Conservation (phyloP, 2,888 invertebrate species). For the Papilio demoleus region DNA sequence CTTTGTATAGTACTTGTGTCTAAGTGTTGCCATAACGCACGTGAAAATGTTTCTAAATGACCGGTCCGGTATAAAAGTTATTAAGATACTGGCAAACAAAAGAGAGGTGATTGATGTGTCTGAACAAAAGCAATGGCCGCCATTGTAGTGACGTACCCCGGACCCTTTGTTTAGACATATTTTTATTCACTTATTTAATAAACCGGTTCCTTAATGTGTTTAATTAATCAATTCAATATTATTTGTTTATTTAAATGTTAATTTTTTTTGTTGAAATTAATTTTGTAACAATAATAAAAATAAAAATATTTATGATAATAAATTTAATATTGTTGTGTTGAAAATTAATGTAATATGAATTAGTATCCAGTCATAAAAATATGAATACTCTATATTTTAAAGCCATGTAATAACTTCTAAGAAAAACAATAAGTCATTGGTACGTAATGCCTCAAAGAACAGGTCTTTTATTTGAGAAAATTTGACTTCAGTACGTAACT, state of each 20-base stretch:
- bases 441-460: neutral
- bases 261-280: neutral
- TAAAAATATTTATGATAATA: neutral
- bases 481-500: neutral
- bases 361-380: neutral
- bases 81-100: conserved; percentile 81
- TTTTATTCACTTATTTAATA: conserved; percentile 74
- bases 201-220: conserved; percentile 71
- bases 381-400: neutral
- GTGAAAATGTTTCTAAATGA: conserved; percentile 79
- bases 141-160: conserved; percentile 68
- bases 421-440: neutral
- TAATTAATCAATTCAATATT: conserved; percentile 72
- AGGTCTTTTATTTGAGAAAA: conserved; percentile 6
- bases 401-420: neutral
- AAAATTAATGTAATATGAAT: neutral
- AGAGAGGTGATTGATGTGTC: conserved; percentile 73
- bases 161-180: conserved; percentile 59
- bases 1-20: neutral
- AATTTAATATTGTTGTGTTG: neutral
- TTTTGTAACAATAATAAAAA: neutral
- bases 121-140: conserved; percentile 70
- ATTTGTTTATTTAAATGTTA: conserved; percentile 51
- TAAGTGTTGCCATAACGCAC: neutral
- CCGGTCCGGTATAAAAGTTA: conserved; percentile 78